Conservation (phyloP, 2,888 invertebrate genomes). For the Sesia bembeciformis region DNA sequence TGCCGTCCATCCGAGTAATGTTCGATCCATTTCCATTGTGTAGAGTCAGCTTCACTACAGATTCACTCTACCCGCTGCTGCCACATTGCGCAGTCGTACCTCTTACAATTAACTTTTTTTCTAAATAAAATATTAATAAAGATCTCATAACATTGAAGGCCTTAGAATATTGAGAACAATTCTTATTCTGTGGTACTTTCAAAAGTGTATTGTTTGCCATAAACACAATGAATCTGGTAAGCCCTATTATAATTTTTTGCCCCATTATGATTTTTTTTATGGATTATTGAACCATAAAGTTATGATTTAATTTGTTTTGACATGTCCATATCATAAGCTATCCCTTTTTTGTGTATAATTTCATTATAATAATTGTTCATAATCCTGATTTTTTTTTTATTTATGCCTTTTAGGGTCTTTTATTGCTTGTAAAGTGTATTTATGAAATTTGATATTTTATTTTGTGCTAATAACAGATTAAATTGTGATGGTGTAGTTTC, state of each 20-base stretch:
- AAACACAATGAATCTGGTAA: conserved; percentile 68
- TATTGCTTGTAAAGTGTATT: conserved; percentile 1
- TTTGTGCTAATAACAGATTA: conserved; percentile 22
- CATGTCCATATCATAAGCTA: conserved; percentile 51
- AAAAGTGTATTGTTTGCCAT: conserved; percentile 49
- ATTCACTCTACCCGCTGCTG: conserved; percentile 51
- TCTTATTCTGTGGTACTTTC: conserved; percentile 36
- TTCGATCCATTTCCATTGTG: conserved; percentile 56
- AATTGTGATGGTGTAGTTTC: conserved; percentile 13
- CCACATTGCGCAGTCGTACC: conserved; percentile 55
- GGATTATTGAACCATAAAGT: conserved; percentile 58
- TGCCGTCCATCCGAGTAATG: conserved; percentile 29
- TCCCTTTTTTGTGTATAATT: conserved; percentile 24
- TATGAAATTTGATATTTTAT: conserved; percentile 46
- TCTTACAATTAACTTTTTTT: conserved; percentile 27
- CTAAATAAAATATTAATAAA: conserved; percentile 30
- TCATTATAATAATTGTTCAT: conserved; percentile 7
- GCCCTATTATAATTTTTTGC: conserved; percentile 50
- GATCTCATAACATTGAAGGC: conserved; percentile 15
- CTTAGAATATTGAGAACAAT: conserved; percentile 40
- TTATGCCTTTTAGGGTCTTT: not conserved
- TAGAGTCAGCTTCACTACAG: conserved; percentile 36
- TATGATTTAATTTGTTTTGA: conserved; percentile 73
- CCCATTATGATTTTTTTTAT: conserved; percentile 28
- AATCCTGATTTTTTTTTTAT: conserved; percentile 4